Conservation (phyloP, 2,888 invertebrate species). For the Chrysolina americana region DNA sequence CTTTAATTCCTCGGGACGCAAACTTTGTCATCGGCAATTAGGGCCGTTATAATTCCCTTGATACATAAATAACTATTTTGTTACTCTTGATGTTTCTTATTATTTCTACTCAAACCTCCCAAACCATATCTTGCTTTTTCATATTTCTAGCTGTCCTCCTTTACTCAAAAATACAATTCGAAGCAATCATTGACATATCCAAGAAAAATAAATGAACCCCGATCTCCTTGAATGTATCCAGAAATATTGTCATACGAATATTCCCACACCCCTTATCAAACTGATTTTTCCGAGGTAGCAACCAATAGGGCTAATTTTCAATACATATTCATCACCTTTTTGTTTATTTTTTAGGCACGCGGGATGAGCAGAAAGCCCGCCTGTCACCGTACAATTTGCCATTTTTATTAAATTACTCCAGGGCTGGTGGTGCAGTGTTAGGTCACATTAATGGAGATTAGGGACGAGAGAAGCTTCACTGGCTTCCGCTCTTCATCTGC, state of each 20-base stretch:
- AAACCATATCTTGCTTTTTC: too few species aligned
- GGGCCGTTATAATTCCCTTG: too few species aligned
- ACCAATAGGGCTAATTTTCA: constrained; percentile 44
- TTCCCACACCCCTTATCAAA: background rate
- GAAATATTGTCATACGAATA: background rate
- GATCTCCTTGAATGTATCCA: background rate
- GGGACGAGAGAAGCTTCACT: constrained; percentile 55
- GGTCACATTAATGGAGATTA: constrained; percentile 54
- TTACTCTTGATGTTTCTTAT: too few species aligned
- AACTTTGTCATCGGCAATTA: too few species aligned
- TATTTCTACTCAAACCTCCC: too few species aligned
- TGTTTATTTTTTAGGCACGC: constrained; percentile 45
- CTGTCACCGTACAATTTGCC: constrained; percentile 52
- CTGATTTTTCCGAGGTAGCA: background rate
- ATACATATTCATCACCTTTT: constrained; percentile 51
- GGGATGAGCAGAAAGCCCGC: constrained; percentile 37
- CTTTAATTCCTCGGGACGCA: too few species aligned
- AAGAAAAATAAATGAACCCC: too few species aligned
- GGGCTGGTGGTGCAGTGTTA: constrained; percentile 40
- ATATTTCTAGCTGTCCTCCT: too few species aligned
- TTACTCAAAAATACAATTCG: too few species aligned
- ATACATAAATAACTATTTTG: too few species aligned
- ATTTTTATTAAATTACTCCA: constrained; percentile 57
- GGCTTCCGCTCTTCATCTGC: constrained; percentile 66
- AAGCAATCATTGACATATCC: too few species aligned